These are phyloP conservation scores for Punctoribates punctum DNA, from an alignment of 2,888 invertebrate species.

Conservation along the genomic window DNA sequence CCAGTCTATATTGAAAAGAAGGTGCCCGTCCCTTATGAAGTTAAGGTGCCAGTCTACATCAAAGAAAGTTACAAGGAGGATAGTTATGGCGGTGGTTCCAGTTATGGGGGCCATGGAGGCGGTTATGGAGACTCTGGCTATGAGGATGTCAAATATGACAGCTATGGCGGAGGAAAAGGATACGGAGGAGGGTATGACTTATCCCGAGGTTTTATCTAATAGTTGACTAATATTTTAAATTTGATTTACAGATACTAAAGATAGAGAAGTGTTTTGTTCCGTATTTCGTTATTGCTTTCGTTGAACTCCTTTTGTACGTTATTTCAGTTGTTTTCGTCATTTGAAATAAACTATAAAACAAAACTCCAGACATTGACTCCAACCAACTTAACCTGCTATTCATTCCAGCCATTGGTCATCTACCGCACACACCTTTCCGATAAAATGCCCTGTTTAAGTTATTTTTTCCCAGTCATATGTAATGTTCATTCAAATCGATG, in stretches of 20 bases:
- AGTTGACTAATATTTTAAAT: not conserved
- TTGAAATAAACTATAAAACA: too few relatives aligned
- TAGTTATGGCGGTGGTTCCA: not conserved
- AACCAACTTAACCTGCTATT: too few relatives aligned
- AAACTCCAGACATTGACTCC: too few relatives aligned
- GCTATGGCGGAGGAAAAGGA: not conserved
- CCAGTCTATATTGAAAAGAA: constrained; percentile 29
- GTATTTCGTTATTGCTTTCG: not conserved
- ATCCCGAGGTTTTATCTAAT: too few relatives aligned
- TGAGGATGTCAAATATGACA: too few relatives aligned
- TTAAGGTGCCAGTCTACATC: constrained; percentile 19
- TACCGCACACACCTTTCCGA: too few relatives aligned
- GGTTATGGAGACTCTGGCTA: not conserved
- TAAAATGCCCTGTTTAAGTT: too few relatives aligned
- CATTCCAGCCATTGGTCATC: too few relatives aligned
- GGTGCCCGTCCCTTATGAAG: constrained; percentile 33
- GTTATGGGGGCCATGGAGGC: not conserved
- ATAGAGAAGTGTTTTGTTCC: not conserved
- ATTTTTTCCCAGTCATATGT: too few relatives aligned
- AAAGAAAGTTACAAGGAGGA: not conserved
- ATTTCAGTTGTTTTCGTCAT: too few relatives aligned
- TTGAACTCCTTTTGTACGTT: not conserved
- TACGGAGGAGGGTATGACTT: constrained; percentile 9
- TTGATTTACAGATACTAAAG: not conserved
- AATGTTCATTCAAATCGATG: too few relatives aligned